phyloP scores from a whole-genome alignment of 2,797 vertebrate genomes.

The Cyclura pinguis region DNA sequence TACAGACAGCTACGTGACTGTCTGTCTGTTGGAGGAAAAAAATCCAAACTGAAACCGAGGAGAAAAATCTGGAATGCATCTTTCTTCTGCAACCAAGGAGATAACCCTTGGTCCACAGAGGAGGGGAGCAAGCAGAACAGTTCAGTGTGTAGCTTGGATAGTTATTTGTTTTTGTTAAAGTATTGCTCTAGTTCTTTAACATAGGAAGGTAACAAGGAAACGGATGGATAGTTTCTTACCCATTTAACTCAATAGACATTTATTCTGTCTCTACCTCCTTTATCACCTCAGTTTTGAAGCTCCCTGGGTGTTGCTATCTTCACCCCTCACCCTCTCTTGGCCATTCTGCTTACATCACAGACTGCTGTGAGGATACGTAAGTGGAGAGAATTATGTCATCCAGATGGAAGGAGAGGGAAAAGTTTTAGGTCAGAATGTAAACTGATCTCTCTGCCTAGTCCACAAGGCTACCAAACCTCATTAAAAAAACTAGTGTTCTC shows the following conservation, averaged over 20 bases:
- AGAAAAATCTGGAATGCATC: background rate
- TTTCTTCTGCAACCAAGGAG: background rate
- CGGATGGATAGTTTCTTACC: background rate
- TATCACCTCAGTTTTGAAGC: background rate
- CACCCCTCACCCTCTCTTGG: background rate
- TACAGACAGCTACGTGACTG: background rate
- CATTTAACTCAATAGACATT: background rate
- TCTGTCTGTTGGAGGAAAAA: background rate
- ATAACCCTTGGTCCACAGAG: background rate
- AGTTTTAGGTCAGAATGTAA: too few relatives aligned
- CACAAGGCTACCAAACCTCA: too few relatives aligned
- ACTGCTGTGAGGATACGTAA: background rate
- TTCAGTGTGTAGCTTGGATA: background rate
- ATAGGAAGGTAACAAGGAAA: background rate
- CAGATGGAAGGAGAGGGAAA: too few relatives aligned
- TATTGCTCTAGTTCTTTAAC: background rate
- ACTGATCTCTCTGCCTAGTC: too few relatives aligned
- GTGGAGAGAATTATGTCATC: background rate
- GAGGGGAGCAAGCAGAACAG: background rate
- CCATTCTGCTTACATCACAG: background rate
- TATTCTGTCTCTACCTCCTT: background rate
- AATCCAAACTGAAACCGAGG: background rate
- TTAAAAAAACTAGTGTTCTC: too few relatives aligned
- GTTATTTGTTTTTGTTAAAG: background rate
- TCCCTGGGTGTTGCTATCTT: background rate